Conservation (phyloP, 1,140 invertebrate species). For the Caligus rogercresseyi region DNA sequence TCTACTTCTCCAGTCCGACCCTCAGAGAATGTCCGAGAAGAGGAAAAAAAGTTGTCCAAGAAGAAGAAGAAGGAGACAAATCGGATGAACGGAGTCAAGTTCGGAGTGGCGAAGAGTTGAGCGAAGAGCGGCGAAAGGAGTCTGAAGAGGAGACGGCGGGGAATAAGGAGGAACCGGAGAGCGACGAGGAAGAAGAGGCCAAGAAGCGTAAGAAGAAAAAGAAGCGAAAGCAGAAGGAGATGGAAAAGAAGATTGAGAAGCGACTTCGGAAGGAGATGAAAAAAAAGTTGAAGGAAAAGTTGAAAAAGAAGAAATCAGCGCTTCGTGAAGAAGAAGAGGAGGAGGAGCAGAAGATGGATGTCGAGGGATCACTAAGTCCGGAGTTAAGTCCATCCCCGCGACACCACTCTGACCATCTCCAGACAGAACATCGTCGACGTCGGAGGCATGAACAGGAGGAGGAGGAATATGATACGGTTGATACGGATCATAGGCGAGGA, state of each 20-base stretch:
- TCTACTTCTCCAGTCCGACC: background rate
- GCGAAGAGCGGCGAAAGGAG: too few relatives aligned
- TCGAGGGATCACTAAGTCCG: too few relatives aligned
- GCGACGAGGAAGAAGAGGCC: background rate
- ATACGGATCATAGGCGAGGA: background rate
- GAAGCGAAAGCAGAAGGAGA: background rate
- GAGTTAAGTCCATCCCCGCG: too few relatives aligned
- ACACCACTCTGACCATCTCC: too few relatives aligned
- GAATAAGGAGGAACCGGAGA: background rate
- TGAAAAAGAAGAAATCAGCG: background rate
- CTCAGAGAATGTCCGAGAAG: background rate
- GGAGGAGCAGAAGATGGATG: background rate
- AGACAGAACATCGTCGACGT: too few relatives aligned
- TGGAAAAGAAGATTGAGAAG: background rate
- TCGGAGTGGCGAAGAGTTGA: background rate
- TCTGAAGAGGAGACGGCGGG: background rate
- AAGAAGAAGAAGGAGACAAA: background rate
- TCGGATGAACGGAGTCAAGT: background rate
- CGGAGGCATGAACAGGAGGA: background rate
- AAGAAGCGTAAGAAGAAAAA: conserved; percentile 10
- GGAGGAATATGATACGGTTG: background rate
- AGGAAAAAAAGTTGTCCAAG: background rate
- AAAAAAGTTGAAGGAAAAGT: background rate
- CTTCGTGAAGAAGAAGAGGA: background rate
- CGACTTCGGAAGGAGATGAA: background rate